phyloP scores from a whole-genome alignment of 1,140 invertebrate species.

The Rhagoletis zephyria region DNA sequence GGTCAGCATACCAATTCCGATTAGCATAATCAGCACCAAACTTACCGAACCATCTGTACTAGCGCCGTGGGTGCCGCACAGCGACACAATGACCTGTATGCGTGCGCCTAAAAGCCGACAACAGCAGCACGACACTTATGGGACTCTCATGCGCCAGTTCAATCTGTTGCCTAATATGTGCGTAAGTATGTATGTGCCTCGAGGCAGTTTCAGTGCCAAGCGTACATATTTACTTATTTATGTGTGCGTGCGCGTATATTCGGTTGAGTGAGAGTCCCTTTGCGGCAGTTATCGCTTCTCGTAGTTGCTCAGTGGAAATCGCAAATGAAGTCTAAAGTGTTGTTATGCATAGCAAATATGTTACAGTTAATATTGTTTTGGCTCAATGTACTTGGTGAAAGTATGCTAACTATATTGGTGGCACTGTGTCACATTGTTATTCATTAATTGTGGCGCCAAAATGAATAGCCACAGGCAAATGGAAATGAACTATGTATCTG shows the following conservation, averaged over 20 bases:
- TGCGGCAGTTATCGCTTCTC: constrained; percentile 29
- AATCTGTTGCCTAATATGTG: no score
- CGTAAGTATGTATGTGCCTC: background rate
- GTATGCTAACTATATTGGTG: background rate
- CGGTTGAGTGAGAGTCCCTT: constrained; percentile 24
- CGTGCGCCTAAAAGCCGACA: constrained; percentile 40
- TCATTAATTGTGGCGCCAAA: background rate
- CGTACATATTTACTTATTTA: background rate
- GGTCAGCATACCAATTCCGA: background rate
- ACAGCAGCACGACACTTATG: constrained; percentile 36
- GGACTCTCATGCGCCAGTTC: background rate
- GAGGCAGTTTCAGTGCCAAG: background rate
- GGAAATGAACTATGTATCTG: background rate
- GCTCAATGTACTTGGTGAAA: background rate
- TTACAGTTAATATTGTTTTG: background rate
- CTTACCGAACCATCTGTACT: constrained; percentile 2
- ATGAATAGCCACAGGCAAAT: background rate
- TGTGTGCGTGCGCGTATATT: background rate
- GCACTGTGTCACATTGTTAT: background rate
- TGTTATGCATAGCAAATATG: background rate
- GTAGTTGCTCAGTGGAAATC: background rate
- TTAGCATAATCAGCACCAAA: constrained; percentile 46
- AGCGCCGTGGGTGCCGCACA: background rate
- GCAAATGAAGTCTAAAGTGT: constrained; percentile 2
- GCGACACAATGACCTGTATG: background rate